Conservation (phyloP, 2,113 vertebrate genomes). For the Dipodomys ordii region DNA sequence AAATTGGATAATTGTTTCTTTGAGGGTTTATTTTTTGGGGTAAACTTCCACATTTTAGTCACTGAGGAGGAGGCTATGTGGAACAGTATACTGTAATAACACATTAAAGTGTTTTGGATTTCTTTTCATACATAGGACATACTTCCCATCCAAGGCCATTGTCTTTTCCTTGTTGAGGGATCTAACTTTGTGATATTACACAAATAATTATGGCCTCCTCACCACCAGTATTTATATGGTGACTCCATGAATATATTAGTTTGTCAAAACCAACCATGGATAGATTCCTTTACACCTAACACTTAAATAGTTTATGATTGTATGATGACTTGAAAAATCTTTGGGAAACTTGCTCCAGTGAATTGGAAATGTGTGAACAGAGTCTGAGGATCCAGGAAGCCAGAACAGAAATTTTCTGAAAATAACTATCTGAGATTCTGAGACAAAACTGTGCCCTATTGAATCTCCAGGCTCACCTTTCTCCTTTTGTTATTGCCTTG, state of each 20-base stretch:
- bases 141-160: not conserved
- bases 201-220: not conserved
- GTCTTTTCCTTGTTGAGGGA: not conserved
- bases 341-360: not conserved
- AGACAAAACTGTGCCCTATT: not conserved
- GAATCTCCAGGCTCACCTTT: not conserved
- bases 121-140: not conserved
- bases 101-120: not conserved
- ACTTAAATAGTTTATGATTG: not conserved
- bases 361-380: not conserved
- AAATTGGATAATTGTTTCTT: too few species aligned
- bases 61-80: not conserved
- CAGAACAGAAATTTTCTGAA: not conserved
- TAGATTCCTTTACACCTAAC: not conserved
- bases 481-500: not conserved
- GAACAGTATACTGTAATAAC: not conserved
- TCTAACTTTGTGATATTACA: not conserved
- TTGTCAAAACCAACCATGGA: not conserved
- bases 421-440: not conserved
- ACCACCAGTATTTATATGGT: not conserved
- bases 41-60: not conserved
- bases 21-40: too few species aligned
- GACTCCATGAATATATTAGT: not conserved
- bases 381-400: not conserved
- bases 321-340: not conserved